Evolutionary conservation across 2,888 invertebrate species (phyloP), one percentile per base, ranked within the genome.

Genomic region (Atethmia centrago): DNA sequence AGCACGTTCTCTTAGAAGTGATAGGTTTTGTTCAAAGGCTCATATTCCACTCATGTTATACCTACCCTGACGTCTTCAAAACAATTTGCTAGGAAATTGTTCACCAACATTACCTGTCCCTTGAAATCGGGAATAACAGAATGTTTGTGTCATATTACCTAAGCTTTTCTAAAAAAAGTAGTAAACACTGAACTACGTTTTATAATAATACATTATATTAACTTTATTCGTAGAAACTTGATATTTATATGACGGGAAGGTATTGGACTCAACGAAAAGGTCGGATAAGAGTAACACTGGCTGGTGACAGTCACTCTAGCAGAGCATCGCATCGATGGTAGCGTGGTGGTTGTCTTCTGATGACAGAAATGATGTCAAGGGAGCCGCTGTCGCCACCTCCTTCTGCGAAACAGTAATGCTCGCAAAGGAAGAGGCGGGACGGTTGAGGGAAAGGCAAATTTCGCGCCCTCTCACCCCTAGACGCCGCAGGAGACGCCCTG

Each of bases 61-160:
- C 12, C 25, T 28, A 51, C 7, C 10, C n/a, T 16, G 47, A 62
- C 53, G 42, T 62, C 42, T 79, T 49, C 56, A 71, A 79, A 76
- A 42, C 49, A 79, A 76, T 76, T 76, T 56, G n/a, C 49, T 40
- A 25, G n/a, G 7, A 63, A 58, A 63, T 72, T 62, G 19, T 42
- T 63, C 7, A 71, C n/a, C 36, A 49, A 31, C 19, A 21, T 45
- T 36, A 58, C 9, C 7, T 72, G 63, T 63, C 1, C 45, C 40
- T 62, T 45, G n/a, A 62, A 47, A 56, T 25, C 2, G 0, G 28
- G 14, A 9, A 51, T 45, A 21, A 62, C 19, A 61, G 21, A 62
- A 70, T 31, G 21, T 47, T 14, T 59, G 14, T 40, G 7, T 53
- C 16, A 69, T 47, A 16, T 45, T 40, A 36, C 36, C 36, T 36